phyloP scores from a whole-genome alignment of 1,140 invertebrate genomes.

The Acyrthosiphon pisum region DNA sequence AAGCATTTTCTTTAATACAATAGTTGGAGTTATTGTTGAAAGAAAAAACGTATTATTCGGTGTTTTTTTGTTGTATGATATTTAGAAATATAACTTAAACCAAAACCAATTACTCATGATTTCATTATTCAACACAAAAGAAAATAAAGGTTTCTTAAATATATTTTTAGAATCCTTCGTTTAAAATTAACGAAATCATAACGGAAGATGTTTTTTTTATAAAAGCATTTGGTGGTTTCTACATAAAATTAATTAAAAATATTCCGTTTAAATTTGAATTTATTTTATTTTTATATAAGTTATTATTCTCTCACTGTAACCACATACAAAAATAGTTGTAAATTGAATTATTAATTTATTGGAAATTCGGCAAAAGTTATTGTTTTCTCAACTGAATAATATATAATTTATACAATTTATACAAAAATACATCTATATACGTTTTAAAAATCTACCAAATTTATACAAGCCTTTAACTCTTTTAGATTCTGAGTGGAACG shows the following conservation, averaged over 20 bases:
- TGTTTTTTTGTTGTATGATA: background rate
- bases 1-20: background rate
- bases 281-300: too few relatives aligned
- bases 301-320: background rate
- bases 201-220: background rate
- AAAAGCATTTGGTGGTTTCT: background rate
- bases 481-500: too few relatives aligned
- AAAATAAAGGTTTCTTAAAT: background rate
- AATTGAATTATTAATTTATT: constrained; percentile 2
- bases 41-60: background rate
- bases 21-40: background rate
- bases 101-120: background rate
- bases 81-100: background rate
- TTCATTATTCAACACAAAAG: background rate
- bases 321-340: background rate
- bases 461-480: too few relatives aligned
- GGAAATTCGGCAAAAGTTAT: background rate
- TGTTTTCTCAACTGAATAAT: background rate
- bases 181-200: constrained; percentile 5
- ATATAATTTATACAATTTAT: background rate
- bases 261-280: background rate
- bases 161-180: background rate
- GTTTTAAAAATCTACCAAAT: background rate
- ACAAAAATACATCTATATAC: background rate
- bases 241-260: background rate